Percentiles rank a stretch among this genome's conserved stretches.
phyloP scores from a whole-genome alignment of 2,113 vertebrate species.

The Chloroceryle aenea region DNA sequence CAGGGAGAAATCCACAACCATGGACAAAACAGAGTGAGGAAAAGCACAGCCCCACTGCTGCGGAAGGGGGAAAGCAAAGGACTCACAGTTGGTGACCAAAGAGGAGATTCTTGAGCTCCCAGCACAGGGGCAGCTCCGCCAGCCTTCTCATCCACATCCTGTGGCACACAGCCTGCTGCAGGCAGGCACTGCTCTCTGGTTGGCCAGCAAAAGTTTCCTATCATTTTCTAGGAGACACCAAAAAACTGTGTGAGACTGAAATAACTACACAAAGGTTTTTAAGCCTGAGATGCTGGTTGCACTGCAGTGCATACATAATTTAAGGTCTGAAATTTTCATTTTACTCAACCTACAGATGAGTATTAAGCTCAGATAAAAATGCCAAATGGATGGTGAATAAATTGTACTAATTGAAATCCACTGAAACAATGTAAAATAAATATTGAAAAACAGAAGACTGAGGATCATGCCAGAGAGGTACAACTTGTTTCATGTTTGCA shows the following conservation, averaged over 20 bases:
- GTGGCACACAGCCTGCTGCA: background rate
- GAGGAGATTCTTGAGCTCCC: background rate
- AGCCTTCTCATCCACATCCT: background rate
- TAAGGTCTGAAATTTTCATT: constrained; percentile 9
- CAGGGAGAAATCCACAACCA: background rate
- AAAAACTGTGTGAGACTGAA: background rate
- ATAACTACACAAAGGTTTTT: background rate
- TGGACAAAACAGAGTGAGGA: background rate
- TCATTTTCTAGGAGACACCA: background rate
- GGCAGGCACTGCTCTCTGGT: background rate
- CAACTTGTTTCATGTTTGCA: background rate
- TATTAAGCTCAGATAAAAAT: background rate
- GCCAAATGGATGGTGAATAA: constrained; percentile 12
- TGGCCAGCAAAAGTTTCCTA: background rate
- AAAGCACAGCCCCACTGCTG: background rate
- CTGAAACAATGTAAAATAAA: background rate
- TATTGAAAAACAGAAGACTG: background rate
- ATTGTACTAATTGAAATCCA: background rate
- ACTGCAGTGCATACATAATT: background rate
- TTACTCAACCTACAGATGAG: background rate
- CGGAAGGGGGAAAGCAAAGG: background rate
- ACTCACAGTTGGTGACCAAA: rapidly evolving
- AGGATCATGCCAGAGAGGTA: background rate
- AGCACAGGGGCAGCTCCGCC: background rate
- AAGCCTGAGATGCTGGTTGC: background rate